phyloP scores from a whole-genome alignment of 2,797 vertebrate species.

The Halcyon smyrnensis region DNA sequence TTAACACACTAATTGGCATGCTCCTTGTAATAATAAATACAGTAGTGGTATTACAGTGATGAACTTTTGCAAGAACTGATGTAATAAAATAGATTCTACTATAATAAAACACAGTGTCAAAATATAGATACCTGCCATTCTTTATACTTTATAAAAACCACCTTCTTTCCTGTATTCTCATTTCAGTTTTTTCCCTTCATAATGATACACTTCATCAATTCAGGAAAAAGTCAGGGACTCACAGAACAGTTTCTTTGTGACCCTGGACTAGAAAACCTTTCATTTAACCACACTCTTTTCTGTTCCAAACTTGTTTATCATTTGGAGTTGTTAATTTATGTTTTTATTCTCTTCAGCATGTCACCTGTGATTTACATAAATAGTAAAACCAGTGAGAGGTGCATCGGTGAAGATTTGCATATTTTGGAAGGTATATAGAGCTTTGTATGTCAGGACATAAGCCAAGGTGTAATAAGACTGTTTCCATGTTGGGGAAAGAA shows the following conservation, averaged over 20 bases:
- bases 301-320: neutral
- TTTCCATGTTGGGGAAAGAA: neutral
- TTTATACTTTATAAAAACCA: neutral
- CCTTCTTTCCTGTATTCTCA: neutral
- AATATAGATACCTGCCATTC: neutral
- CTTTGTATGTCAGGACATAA: neutral
- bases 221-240: neutral
- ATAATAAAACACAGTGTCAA: neutral
- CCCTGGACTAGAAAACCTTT: neutral
- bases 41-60: neutral
- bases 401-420: neutral
- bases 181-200: neutral
- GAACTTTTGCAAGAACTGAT: neutral
- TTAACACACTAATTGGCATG: neutral
- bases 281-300: neutral
- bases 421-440: neutral
- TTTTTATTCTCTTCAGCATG: neutral
- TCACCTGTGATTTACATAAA: neutral
- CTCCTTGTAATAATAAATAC: neutral
- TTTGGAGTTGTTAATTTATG: neutral
- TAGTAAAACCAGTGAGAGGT: neutral
- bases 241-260: neutral
- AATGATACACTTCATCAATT: neutral
- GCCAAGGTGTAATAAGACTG: neutral
- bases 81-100: neutral